These are phyloP conservation scores for Hybos culiciformis DNA, from an alignment of 2,888 invertebrate species.

Conservation along the genomic window DNA sequence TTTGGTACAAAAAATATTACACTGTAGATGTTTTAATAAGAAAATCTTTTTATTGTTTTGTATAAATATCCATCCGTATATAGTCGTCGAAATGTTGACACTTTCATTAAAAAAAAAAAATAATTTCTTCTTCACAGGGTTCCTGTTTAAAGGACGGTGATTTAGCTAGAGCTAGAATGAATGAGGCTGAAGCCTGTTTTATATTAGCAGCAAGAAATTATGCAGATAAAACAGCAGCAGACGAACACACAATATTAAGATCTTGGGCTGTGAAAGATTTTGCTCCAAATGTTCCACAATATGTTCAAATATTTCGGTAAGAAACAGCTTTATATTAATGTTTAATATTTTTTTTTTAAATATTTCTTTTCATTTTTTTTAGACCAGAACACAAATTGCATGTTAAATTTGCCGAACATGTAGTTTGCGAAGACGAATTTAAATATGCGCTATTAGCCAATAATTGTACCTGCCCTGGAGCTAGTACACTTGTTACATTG, in stretches of 20 bases:
- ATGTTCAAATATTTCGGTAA: slow-evolving; percentile 82
- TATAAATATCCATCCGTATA: too few relatives aligned
- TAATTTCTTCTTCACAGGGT: slow-evolving; percentile 48
- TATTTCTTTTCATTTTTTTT: slow-evolving; percentile 5
- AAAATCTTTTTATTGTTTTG: too few relatives aligned
- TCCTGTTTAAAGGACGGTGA: slow-evolving; percentile 95
- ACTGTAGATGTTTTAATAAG: too few relatives aligned
- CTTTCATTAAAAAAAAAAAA: background rate
- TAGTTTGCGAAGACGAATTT: slow-evolving; percentile 98
- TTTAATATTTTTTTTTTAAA: background rate
- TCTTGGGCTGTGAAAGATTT: slow-evolving; percentile 99
- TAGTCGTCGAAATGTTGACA: background rate
- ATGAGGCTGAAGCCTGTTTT: slow-evolving; percentile 95
- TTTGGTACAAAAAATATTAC: too few relatives aligned
- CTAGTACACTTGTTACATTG: slow-evolving; percentile 90
- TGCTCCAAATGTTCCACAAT: slow-evolving; percentile 91
- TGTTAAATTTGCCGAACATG: slow-evolving; percentile 96
- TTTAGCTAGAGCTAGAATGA: slow-evolving; percentile 88
- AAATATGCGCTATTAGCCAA: slow-evolving; percentile 96
- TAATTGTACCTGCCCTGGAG: slow-evolving; percentile 96
- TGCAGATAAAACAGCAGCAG: slow-evolving; percentile 91
- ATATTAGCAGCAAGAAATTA: slow-evolving; percentile 92
- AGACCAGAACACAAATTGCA: slow-evolving; percentile 96
- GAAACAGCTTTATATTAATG: background rate
- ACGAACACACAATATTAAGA: slow-evolving; percentile 60